A percentile compares a stretch with the other conserved stretches of the same genome.
Evolutionary conservation across 1,140 invertebrate species (phyloP).

Genomic region (Rhynchophorus ferrugineus): DNA sequence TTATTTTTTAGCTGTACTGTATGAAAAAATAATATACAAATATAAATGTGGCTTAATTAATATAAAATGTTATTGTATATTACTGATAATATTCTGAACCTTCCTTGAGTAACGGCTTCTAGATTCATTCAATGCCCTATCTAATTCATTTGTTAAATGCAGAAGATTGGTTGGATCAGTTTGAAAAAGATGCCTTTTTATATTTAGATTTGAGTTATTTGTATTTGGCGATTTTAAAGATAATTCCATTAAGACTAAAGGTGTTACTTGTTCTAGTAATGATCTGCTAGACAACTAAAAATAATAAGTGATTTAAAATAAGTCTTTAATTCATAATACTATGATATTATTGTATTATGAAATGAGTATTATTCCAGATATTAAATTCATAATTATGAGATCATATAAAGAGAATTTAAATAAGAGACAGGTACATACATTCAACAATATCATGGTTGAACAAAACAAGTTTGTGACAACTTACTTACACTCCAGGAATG

Average conservation of each 20-base stretch:
- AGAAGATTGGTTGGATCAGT: conserved; percentile 57
- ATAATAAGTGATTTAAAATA: conserved; percentile 1
- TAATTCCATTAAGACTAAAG: conserved; percentile 51
- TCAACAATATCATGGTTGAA: too few relatives aligned
- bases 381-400: too few relatives aligned
- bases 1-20: too few relatives aligned
- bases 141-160: conserved; percentile 52
- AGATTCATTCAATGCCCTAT: conserved; percentile 54
- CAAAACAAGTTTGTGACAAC: too few relatives aligned
- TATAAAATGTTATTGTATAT: conserved; percentile 10
- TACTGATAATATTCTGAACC: conserved; percentile 38
- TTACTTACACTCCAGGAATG: too few relatives aligned
- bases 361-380: too few relatives aligned
- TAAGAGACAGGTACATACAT: too few relatives aligned
- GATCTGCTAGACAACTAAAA: conserved; percentile 53
- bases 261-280: conserved; percentile 48
- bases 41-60: not conserved
- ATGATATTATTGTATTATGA: too few relatives aligned
- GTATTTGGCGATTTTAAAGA: conserved; percentile 38
- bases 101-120: conserved; percentile 45
- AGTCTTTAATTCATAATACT: not conserved
- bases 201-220: conserved; percentile 26
- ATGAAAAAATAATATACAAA: too few relatives aligned
- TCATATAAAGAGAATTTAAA: too few relatives aligned
- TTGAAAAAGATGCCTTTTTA: conserved; percentile 48